Evolutionary conservation across 2,113 vertebrate species (phyloP).

Genomic region (Atrichornis clamosus): DNA sequence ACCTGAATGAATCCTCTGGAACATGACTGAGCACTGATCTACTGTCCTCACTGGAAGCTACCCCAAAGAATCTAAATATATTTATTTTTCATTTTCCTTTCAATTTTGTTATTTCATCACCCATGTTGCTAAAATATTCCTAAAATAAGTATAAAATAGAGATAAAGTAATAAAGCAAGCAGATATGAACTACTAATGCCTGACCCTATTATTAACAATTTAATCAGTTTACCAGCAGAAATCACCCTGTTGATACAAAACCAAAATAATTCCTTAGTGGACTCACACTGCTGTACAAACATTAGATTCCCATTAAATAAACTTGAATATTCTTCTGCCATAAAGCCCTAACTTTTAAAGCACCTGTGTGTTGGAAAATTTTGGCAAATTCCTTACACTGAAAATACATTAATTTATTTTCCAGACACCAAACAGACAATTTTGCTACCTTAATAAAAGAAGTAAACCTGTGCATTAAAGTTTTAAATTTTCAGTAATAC

Average conservation of each 20-base stretch:
- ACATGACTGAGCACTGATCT: background rate
- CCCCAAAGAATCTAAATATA: background rate
- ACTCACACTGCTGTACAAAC: background rate
- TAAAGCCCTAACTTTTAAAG: background rate
- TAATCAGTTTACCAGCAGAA: background rate
- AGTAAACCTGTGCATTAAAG: constrained; percentile 59
- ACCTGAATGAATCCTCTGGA: background rate
- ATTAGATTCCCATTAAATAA: background rate
- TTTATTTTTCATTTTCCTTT: background rate
- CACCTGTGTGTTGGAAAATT: background rate
- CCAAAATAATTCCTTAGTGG: background rate
- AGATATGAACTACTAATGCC: background rate
- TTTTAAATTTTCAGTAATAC: constrained; percentile 45
- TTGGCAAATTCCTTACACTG: background rate
- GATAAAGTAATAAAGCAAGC: background rate
- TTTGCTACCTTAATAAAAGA: constrained; percentile 42
- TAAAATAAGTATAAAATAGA: background rate
- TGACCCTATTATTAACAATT: background rate
- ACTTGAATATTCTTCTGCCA: background rate
- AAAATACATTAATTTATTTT: background rate
- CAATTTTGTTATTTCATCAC: background rate
- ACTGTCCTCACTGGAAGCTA: background rate
- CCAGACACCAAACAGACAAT: background rate
- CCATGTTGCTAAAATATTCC: background rate
- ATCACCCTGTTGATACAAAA: background rate